Evolutionary conservation across 2,888 invertebrate species (phyloP), one percentile per base, ranked within the genome.

Genomic region (Cerceris rybyensis): DNA sequence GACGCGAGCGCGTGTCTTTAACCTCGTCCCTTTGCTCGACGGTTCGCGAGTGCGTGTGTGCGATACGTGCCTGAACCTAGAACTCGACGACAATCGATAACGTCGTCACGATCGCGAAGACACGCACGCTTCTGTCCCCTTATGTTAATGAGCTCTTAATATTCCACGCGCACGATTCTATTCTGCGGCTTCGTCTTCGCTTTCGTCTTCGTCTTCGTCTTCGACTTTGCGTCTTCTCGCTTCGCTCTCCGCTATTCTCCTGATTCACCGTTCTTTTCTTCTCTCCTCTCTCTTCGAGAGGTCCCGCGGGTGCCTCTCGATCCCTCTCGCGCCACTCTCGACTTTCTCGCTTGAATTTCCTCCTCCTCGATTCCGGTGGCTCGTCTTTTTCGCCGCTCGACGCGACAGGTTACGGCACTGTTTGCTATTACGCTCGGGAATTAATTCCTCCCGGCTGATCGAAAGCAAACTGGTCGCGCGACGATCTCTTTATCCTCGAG

Each of bases 91-190:
- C 85, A 89, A 91, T 91, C 91, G 90, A 91, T 91, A 91, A 91
- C 87, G 89, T 88, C 88, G 89, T 91, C 91, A 91, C 91, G 91
- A 90, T 88, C 88, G 82, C 81, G 78, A 85, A 84, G 88, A 90
- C 91, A 88, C 88, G 87, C 89, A 90, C 88, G 86, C 84, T 86
- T 84, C 87, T 88, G 89, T 90, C 87, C 88, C 88, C 88, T 90
- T 89, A 90, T 91, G 91, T 87, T 91, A 91, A 91, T 90, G 82
- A 86, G 84, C 88, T 85, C 86, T 91, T 90, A 91, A 90, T 91
- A 91, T 91, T 91, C 91, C 83, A 84, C 83, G 79, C 78, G 83
- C 79, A 78, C 77, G 80, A 71, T 71, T 70, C 63, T 77, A 76
- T 70, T 69, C 73, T 69, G 59, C 76, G 60, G 65, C 66, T 55